These are phyloP conservation scores for Drosophila dives DNA, from an alignment of 2,888 invertebrate genomes.

Conservation along the genomic window DNA sequence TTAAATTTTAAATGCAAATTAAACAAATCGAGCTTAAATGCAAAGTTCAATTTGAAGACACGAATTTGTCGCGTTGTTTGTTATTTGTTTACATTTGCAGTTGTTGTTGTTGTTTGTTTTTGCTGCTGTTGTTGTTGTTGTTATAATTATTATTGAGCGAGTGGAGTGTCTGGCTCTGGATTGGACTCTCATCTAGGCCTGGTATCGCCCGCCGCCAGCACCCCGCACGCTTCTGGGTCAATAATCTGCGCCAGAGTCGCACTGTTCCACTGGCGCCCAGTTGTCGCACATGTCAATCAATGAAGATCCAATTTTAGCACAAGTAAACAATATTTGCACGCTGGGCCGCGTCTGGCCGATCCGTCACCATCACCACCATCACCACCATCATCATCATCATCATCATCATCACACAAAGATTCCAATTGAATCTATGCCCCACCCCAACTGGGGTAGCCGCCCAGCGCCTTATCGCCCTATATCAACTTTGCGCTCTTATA, in stretches of 20 bases:
- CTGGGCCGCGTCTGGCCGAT: slow-evolving; percentile 29
- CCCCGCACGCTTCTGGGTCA: slow-evolving; percentile 73
- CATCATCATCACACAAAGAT: slow-evolving; percentile 23
- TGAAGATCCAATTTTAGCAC: slow-evolving; percentile 80
- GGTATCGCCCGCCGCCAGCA: slow-evolving; percentile 45
- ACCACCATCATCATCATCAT: slow-evolving; percentile 10
- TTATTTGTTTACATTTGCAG: slow-evolving; percentile 53
- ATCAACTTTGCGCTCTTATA: slow-evolving; percentile 3
- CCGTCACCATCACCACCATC: slow-evolving; percentile 25
- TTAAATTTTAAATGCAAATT: background rate
- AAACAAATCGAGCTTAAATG: slow-evolving; percentile 21
- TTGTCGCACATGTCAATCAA: slow-evolving; percentile 77
- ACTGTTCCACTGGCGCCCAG: slow-evolving; percentile 63
- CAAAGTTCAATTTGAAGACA: slow-evolving; percentile 50
- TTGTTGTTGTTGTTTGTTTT: slow-evolving; percentile 14
- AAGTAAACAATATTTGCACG: slow-evolving; percentile 78
- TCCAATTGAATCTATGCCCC: slow-evolving; percentile 29
- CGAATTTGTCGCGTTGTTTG: slow-evolving; percentile 20
- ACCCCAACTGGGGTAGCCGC: slow-evolving; percentile 41
- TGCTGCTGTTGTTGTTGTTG: slow-evolving; percentile 16
- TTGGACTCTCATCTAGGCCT: slow-evolving; percentile 70
- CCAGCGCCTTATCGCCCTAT: slow-evolving; percentile 35
- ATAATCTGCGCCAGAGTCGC: slow-evolving; percentile 72
- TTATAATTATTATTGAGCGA: slow-evolving; percentile 16
- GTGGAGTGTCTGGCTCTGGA: slow-evolving; percentile 40